Base-by-base conservation (phyloP, 1,140 invertebrate species). In the Listronotus oregonensis region DNA sequence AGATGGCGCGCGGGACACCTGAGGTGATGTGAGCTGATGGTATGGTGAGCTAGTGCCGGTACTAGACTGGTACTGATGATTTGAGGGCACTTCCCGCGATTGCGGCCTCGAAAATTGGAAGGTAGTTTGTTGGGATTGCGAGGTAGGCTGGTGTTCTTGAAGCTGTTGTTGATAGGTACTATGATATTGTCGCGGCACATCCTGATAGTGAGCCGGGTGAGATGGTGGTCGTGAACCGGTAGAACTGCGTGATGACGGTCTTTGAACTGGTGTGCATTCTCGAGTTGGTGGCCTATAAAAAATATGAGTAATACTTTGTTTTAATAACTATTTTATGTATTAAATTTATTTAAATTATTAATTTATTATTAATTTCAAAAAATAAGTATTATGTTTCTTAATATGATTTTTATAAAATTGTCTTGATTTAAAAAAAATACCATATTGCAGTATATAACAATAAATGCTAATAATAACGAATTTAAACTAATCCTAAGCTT, bases 171-270 rank as follows among this genome's bases (percentile, higher is more conserved):
- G 52, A 34, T 70, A 70, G 14, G 32, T 10, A 21, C n/a, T 55
- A 8, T 59, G 55, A 49, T 70, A 70, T 27, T 56, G 64, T 15
- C 59, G 21, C 14, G 60, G 37, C 15, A 51, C 44, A 10, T 63
- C 51, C 42, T 72, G 70, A 44, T 74, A 69, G 49, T 69, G 70
- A 6, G 64, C 54, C 18, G 72, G 61, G 44, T 72, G 71, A 3
- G 75, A 71, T n/a, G 73, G 66, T n/a, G 72, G 73, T 32, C 69
- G 57, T 11, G 72, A 73, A 15, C 64, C 57, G 42, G 72, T 66
- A 9, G 74, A 75, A 44, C 67, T 69, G 31, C 68, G 70, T 5
- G 73, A 74, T 10, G 75, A 60, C 10, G 75, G 68, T 47, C 72
- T 67, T 42, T 74, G 73, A 17, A 67, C 40, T 40, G 70, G 59